Evolutionary conservation across 2,888 invertebrate species (phyloP).

Genomic region (Chaitophorus viminalis): DNA sequence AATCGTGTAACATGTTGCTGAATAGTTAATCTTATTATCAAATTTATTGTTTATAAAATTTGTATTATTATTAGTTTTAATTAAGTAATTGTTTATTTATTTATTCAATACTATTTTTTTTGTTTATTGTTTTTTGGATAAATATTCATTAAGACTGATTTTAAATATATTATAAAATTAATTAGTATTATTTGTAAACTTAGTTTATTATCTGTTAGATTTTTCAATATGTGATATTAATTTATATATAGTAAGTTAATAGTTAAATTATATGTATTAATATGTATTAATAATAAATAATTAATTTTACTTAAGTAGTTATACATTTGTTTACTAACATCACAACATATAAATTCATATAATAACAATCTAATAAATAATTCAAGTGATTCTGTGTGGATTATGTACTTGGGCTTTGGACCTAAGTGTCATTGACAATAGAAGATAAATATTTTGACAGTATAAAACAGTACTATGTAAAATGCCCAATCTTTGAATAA

Average conservation of each 20-base stretch:
- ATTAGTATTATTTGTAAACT: not conserved
- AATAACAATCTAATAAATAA: no score
- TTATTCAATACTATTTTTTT: not conserved
- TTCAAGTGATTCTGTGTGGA: no score
- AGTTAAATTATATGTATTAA: not conserved
- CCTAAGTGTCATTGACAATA: no score
- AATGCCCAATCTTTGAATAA: no score
- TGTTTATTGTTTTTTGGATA: not conserved
- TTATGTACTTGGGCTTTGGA: no score
- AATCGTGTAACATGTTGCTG: not conserved
- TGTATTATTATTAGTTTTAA: not conserved
- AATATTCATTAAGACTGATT: slow-evolving; percentile 49
- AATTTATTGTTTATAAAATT: slow-evolving; percentile 1
- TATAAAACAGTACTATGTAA: no score
- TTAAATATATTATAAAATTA: not conserved
- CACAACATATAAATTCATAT: no score
- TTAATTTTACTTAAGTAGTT: not conserved
- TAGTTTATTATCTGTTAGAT: not conserved
- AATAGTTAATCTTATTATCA: not conserved
- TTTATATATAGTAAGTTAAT: not conserved
- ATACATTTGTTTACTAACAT: no score
- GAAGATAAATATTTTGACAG: no score
- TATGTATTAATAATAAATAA: not conserved
- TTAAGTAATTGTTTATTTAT: not conserved
- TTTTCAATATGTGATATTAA: slow-evolving; percentile 44